Conservation (phyloP, 2,113 vertebrate species). For the Cynopterus brachyotis region DNA sequence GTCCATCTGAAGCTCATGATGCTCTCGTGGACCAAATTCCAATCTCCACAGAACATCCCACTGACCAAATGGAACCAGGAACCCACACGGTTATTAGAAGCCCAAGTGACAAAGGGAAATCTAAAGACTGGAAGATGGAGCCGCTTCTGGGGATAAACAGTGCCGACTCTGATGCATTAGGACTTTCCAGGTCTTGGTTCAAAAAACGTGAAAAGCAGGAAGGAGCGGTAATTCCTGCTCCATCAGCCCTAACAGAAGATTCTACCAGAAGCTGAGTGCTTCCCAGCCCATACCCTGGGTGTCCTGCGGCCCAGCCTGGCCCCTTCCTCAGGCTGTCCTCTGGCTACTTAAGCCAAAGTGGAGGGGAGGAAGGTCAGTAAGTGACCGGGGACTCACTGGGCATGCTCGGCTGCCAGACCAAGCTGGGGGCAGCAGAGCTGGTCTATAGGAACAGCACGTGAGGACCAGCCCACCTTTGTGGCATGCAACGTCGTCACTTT, state of each 20-base stretch:
- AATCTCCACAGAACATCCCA: too few relatives aligned
- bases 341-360: too few relatives aligned
- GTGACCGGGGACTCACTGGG: neutral
- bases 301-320: neutral
- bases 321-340: neutral
- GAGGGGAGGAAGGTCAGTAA: fast-evolving
- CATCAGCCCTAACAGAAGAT: neutral
- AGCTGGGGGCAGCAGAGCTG: neutral
- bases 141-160: neutral
- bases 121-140: neutral
- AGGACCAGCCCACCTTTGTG: neutral
- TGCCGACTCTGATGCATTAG: neutral
- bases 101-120: neutral
- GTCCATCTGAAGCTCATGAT: neutral
- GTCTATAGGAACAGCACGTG: neutral
- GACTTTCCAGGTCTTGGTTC: neutral
- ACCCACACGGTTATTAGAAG: neutral
- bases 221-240: neutral
- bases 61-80: neutral
- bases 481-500: neutral
- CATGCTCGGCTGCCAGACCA: too few relatives aligned
- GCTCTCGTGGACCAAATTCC: neutral
- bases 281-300: neutral
- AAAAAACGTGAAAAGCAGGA: neutral
- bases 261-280: neutral